A percentile compares a stretch with the other conserved stretches of the same genome.
These are phyloP conservation scores for Melanargia galathea DNA, from an alignment of 2,888 invertebrate genomes.

Conservation along the genomic window DNA sequence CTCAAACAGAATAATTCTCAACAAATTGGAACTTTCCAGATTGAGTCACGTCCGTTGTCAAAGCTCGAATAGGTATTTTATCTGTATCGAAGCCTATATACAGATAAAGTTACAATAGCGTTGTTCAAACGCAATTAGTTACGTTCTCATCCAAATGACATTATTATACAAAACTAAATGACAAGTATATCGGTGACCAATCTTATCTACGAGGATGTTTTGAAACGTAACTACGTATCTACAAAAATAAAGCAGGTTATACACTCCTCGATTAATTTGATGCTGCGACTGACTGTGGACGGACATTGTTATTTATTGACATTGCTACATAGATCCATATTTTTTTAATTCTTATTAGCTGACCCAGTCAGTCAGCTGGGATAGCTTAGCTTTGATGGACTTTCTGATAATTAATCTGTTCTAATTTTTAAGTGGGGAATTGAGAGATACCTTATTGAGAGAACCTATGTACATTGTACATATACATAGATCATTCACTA, in stretches of 20 bases:
- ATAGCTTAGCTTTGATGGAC: no score
- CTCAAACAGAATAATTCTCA: not conserved
- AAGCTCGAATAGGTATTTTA: constrained; percentile 18
- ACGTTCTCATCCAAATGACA: constrained; percentile 48
- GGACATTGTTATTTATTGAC: no score
- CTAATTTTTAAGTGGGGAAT: no score
- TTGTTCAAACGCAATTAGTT: constrained; percentile 38
- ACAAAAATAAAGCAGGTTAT: constrained; percentile 8
- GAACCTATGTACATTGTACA: no score
- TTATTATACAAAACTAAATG: constrained; percentile 48
- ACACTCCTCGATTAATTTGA: constrained; percentile 7
- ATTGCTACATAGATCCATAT: no score
- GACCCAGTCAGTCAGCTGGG: no score
- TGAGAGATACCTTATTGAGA: no score
- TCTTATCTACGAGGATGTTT: constrained; percentile 37
- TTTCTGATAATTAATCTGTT: no score
- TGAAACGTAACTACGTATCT: constrained; percentile 19
- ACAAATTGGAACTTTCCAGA: constrained; percentile 14
- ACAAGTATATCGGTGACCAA: constrained; percentile 49
- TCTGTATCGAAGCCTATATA: constrained; percentile 25
- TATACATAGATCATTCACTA: no score
- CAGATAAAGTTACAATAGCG: constrained; percentile 34
- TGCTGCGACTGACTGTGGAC: no score
- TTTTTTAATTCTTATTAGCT: no score
- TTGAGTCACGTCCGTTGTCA: constrained; percentile 16